Base-by-base conservation (phyloP, 2,888 invertebrate species). In the Stenichneumon culpator region DNA sequence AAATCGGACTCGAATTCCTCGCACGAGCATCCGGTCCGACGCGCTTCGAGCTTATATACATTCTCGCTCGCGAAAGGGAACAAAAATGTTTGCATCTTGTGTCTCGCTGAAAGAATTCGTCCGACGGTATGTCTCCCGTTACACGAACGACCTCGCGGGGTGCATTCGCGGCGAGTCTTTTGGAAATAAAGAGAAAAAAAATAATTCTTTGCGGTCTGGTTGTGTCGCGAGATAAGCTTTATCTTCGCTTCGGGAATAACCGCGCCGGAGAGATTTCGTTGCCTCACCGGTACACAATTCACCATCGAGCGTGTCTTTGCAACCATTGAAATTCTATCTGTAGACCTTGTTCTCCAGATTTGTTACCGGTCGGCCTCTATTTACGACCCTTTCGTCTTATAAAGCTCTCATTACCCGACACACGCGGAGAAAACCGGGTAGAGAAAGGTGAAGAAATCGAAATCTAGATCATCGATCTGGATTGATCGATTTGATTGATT, bases 11-110 rank as follows among this genome's bases (percentile, higher is more conserved):
- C 14, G 16, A 57, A 73, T 81, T 81, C 68, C 19, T 19, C 28
- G 67, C 68, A 81, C 80, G 54, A 57, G 32, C 74, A 47, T 80
- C 68, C 60, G 74, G 57, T 60, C 16, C 16, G 54, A 67, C 54
- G 67, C 32, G 50, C 32, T 19, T 32, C 14, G 39, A 25, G n/a
- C 44, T 81, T 44, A 32, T 69, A 36, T 47, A 44, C 44, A n/a
- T 68, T 32, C 36, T 25, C 25, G 44, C 22, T 9, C 36, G 28
- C 60, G 50, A 28, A 50, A 44, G 28, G 4, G 14, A 47, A 47
- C 2, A 3, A 1, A 47, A 16, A 47, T 36, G n/a, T 68, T 44
- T 32, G 57, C n/a, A 57, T 28, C 69, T 69, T 19, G 44, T 39
- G 5, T 65, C 60, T 60, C 14, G 16, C 22, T 32, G 39, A 54